Evolutionary conservation across 2,113 vertebrate species (phyloP).

Genomic region (Tetrax tetrax): DNA sequence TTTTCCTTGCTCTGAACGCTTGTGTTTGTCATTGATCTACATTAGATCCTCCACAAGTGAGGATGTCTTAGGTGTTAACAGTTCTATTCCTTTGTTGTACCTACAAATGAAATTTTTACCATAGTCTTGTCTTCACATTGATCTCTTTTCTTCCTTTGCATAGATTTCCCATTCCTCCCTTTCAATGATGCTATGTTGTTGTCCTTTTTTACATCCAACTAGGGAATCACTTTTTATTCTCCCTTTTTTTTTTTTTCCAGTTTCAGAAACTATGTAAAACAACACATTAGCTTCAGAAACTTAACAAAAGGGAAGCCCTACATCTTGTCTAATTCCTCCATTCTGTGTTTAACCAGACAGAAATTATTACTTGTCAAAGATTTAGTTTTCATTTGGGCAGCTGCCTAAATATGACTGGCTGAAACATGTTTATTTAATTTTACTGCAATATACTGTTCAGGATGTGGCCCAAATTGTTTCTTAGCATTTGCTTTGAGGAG

Average conservation of each 20-base stretch:
- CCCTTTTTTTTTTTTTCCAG: not conserved
- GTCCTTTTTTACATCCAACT: not conserved
- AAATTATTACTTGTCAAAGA: not conserved
- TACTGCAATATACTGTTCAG: not conserved
- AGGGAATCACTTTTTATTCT: not conserved
- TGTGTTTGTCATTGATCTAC: not conserved
- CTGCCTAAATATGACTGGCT: not conserved
- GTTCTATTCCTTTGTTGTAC: not conserved
- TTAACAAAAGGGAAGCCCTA: not conserved
- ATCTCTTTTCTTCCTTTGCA: not conserved
- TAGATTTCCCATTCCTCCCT: not conserved
- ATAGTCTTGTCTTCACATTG: not conserved
- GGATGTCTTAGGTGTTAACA: not conserved
- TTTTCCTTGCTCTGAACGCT: not conserved
- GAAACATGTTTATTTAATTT: not conserved
- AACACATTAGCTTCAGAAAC: not conserved
- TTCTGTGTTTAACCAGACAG: not conserved
- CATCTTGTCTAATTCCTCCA: not conserved
- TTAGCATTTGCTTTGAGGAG: constrained; percentile 26
- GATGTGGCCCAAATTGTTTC: not conserved
- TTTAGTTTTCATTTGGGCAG: not conserved
- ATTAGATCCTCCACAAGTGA: not conserved
- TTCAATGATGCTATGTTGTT: not conserved
- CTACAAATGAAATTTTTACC: not conserved
- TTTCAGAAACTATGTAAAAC: not conserved